Evolutionary conservation across 2,113 vertebrate species (phyloP), one percentile per base, ranked within the genome.

Genomic region (Microtus ochrogaster): DNA sequence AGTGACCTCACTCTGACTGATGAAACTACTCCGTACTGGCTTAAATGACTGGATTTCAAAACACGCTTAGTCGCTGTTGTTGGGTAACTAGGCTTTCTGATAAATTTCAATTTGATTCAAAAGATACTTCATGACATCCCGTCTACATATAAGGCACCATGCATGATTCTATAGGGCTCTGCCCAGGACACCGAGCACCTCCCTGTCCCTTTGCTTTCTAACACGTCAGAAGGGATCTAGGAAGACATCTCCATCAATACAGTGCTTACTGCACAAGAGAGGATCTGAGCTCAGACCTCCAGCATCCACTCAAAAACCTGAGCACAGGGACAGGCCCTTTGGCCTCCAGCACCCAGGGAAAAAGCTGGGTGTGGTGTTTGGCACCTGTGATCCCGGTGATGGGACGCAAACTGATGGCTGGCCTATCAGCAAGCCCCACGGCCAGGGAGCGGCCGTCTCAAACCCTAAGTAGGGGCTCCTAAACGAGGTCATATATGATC

Each of bases 81-180:
- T 77, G 11, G 55, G 89, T 72, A 89, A 92, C 16, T 74, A 17
- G 4, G 33, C 81, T 88, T 94, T 88, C 84, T 79, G 94, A 70
- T 91, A 85, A 85, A 90, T 74, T 94, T 91, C 58, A n/a, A 13
- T 73, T 89, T 95, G 81, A 74, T 41, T 92, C 70, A 91, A 7
- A 89, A 65, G 93, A 8, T 21, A 76, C 58, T 81, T 26, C 93
- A 73, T 1, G 88, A 58, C 87, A 74, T 74, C 14, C 17, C 33
- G 70, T 41, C n/a, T 63, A 47, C 36, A 3, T 77, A 41, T n/a
- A 76, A 87, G 30, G 26, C 12, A 36, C 17, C 30, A 81, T 41
- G 58, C 61, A 70, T 86, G 63, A 94, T 33, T 44, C 44, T 52
- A 2, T 16, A 7, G 33, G 14, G 5, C 13, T 17, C 68, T 24